Conservation (phyloP, 53 echinoderm and acorn worm species). For the Patiria pectinifera region DNA sequence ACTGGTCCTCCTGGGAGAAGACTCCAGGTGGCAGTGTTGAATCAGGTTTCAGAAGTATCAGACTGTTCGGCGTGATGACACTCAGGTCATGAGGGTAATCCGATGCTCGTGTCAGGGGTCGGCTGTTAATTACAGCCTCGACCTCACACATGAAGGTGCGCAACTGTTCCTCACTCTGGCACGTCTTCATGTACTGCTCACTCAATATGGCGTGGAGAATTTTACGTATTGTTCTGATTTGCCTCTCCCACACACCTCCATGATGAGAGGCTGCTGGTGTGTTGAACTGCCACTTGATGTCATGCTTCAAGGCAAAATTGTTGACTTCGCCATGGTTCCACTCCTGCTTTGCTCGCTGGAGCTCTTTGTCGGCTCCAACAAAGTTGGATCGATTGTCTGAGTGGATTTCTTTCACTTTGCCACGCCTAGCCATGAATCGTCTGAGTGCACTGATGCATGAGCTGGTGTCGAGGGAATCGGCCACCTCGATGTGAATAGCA, state of each 20-base stretch:
- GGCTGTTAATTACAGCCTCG: too few relatives aligned
- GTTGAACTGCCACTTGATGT: too few relatives aligned
- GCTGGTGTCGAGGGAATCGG: slow-evolving; percentile 64
- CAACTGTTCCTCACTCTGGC: slow-evolving; percentile 43
- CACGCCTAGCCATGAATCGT: slow-evolving; percentile 62
- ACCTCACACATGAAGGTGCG: slow-evolving; percentile 39
- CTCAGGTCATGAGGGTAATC: background rate
- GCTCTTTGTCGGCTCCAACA: slow-evolving; percentile 73
- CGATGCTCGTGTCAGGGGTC: too few relatives aligned
- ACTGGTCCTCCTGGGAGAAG: background rate
- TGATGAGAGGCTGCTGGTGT: too few relatives aligned
- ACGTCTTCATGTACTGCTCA: too few relatives aligned
- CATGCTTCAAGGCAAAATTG: too few relatives aligned
- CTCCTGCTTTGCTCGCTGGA: slow-evolving; percentile 43
- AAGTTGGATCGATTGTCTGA: slow-evolving; percentile 66
- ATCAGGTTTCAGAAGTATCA: slow-evolving; percentile 4
- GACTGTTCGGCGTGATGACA: background rate
- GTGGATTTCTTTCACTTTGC: slow-evolving; percentile 45
- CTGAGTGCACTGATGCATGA: slow-evolving; percentile 63
- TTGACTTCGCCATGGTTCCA: background rate
- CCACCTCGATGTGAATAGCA: slow-evolving; percentile 65
- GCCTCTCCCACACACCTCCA: too few relatives aligned
- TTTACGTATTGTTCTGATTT: too few relatives aligned
- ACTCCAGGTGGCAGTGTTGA: background rate
- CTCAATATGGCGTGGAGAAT: too few relatives aligned